These are phyloP conservation scores for Amblyjoppa fuscipennis DNA, from an alignment of 2,888 invertebrate genomes.

Conservation along the genomic window DNA sequence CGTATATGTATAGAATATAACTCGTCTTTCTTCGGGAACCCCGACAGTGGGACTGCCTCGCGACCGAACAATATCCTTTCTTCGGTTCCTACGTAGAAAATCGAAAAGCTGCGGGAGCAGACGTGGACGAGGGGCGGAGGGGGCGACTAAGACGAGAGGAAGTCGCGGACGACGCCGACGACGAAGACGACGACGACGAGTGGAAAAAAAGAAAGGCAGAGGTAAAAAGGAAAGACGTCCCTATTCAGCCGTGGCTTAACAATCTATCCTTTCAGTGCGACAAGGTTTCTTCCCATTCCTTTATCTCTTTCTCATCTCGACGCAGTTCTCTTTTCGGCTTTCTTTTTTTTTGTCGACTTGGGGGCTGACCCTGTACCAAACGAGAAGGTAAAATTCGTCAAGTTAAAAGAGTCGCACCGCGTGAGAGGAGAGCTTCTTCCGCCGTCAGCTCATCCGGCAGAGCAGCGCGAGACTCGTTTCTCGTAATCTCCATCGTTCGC, in stretches of 20 bases:
- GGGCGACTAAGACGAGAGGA: conserved; percentile 71
- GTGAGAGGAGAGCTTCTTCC: background rate
- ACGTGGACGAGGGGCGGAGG: conserved; percentile 1
- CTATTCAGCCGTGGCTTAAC: conserved; percentile 81
- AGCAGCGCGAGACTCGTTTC: background rate
- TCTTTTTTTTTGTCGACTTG: background rate
- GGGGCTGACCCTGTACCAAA: background rate
- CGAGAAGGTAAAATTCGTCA: conserved; percentile 43
- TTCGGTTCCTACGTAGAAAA: conserved; percentile 78
- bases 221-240: conserved; percentile 76
- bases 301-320: conserved; percentile 53
- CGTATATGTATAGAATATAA: conserved; percentile 36
- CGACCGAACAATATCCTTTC: conserved; percentile 81
- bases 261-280: conserved; percentile 80
- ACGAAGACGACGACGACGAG: conserved; percentile 42
- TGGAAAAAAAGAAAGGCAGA: conserved; percentile 75
- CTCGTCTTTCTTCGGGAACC: conserved; percentile 28
- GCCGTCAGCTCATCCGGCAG: background rate
- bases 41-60: conserved; percentile 48
- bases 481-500: background rate
- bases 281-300: conserved; percentile 57
- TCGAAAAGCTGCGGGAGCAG: conserved; percentile 78
- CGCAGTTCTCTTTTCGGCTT: conserved; percentile 29
- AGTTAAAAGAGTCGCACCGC: conserved; percentile 4
- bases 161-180: conserved; percentile 40